These are phyloP conservation scores for Pentalonia nigronervosa DNA, from an alignment of 1,140 invertebrate genomes.

Conservation along the genomic window DNA sequence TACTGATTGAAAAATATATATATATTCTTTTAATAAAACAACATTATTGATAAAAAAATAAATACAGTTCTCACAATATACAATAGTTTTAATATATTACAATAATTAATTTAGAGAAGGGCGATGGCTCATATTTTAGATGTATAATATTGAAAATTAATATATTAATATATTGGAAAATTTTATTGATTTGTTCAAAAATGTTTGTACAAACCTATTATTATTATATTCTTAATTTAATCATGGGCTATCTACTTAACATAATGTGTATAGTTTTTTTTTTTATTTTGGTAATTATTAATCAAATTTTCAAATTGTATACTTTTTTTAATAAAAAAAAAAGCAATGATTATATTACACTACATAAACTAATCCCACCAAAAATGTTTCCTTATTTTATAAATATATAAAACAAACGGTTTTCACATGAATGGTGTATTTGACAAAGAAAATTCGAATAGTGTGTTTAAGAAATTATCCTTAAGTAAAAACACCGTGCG, in stretches of 20 bases:
- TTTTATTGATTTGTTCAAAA: too few species aligned
- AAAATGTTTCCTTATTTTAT: too few species aligned
- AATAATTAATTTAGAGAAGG: not conserved
- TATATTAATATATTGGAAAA: not conserved
- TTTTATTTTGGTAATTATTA: too few species aligned
- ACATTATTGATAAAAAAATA: not conserved
- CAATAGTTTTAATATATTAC: not conserved
- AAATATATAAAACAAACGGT: too few species aligned
- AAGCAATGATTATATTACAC: too few species aligned
- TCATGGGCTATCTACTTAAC: not conserved
- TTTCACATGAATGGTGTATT: too few species aligned
- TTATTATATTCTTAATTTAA: not conserved
- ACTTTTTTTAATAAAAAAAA: too few species aligned
- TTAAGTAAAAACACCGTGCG: not conserved
- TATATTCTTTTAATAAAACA: not conserved
- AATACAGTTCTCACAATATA: not conserved
- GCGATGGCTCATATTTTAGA: not conserved
- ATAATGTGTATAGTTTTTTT: too few species aligned
- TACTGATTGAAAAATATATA: not conserved
- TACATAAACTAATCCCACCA: too few species aligned
- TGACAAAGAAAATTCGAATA: too few species aligned
- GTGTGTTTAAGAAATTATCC: not conserved
- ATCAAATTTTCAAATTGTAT: too few species aligned
- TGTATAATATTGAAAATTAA: not conserved
- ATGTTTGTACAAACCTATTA: not conserved